These are phyloP conservation scores for Mus spretus DNA, from an alignment of 2,797 vertebrate species.

Conservation along the genomic window DNA sequence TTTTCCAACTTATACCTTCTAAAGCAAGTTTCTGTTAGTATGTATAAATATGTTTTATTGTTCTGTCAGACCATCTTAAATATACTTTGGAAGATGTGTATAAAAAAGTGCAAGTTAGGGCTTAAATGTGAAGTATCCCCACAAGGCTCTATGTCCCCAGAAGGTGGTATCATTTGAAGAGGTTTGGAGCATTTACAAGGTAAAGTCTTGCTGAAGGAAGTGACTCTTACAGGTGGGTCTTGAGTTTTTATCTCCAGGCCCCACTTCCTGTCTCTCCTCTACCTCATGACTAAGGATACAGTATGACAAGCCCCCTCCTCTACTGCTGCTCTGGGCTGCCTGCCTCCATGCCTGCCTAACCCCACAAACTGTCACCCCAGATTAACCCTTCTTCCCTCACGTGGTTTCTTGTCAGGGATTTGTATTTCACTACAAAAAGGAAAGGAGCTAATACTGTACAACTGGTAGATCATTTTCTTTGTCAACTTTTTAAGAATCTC, in stretches of 20 bases:
- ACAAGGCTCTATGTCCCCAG: background rate
- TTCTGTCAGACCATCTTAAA: background rate
- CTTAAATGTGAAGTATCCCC: background rate
- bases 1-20: background rate
- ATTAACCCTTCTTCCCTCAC: background rate
- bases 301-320: background rate
- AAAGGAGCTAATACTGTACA: background rate
- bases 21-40: constrained; percentile 13
- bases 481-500: background rate
- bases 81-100: background rate
- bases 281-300: background rate
- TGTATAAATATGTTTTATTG: constrained; percentile 17
- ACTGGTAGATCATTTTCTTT: background rate
- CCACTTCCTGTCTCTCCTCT: background rate
- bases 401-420: background rate
- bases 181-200: background rate
- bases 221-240: background rate
- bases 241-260: background rate
- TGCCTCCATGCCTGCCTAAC: background rate
- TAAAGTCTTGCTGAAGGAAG: background rate
- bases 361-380: background rate
- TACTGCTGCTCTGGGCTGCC: background rate
- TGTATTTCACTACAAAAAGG: background rate
- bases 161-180: background rate
- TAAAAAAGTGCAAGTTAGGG: background rate